Base-by-base conservation (phyloP, 2,888 invertebrate genomes). In the Thecophora atra region DNA sequence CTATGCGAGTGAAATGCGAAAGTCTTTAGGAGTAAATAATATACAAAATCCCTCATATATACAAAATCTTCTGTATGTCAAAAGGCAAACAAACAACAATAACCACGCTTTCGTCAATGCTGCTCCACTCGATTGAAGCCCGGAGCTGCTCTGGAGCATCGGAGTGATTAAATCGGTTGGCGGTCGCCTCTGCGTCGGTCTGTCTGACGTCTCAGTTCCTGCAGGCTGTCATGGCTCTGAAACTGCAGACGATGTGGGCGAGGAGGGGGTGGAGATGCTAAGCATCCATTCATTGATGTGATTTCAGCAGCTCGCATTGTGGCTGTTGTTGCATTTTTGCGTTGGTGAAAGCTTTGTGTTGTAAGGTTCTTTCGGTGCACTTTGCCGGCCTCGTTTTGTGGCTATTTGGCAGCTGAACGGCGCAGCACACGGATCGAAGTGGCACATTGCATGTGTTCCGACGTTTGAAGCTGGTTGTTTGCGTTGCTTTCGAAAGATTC, bases 231-330 rank as follows among this genome's bases (percentile, higher is more conserved):
- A 37, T 37, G 37, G 37, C 6, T 2, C 24, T 11, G 2, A 54
- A 21, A 54, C 54, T 21, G 19, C 54, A 24, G 54, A 54, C 54
- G n/a, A n/a, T 51, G 51, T 51, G 54, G 6, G 24, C 8, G 21
- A 54, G 37, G 37, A 54, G 15, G n/a, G 5, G 4, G 24, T 51
- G 5, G 21, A 54, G 24, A 54, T 54, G 54, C n/a, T n/a, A 21
- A 54, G n/a, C 54, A 54, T 19, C 19, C 54, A 54, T 54, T 21
- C 54, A 54, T 11, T 54, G 54, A 54, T 54, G 54, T 54, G 47
- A 54, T 24, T 54, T 24, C 54, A 54, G 54, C 7, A 21, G 13
- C 54, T n/a, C n/a, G n/a, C 13, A 21, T 24, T 54, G 54, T 19
- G 15, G 54, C n/a, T 24, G 54, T 5, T 11, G 21, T 54, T 19